phyloP scores from a whole-genome alignment of 2,888 invertebrate genomes.

The Andricus curvator region DNA sequence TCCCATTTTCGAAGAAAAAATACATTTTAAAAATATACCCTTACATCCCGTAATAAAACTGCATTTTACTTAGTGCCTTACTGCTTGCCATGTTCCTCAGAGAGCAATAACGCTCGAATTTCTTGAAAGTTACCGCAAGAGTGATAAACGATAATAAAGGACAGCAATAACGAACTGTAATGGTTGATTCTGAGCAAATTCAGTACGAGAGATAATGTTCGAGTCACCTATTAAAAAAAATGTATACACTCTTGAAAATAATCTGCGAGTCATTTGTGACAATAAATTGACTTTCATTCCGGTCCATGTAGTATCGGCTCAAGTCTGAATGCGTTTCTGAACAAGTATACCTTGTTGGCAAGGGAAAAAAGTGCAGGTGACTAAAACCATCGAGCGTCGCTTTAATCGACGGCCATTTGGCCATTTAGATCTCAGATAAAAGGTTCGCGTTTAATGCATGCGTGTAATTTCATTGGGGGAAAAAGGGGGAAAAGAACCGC shows the following conservation, averaged over 20 bases:
- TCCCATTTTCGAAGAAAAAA: no score
- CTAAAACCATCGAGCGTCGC: constrained; percentile 51
- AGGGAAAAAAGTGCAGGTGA: constrained; percentile 48
- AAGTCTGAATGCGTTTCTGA: constrained; percentile 4
- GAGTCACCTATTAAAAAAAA: constrained; percentile 14
- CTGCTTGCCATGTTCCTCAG: neutral
- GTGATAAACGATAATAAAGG: constrained; percentile 11
- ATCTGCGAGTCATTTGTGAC: constrained; percentile 32
- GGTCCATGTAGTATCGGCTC: constrained; percentile 7
- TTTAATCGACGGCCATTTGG: constrained; percentile 42
- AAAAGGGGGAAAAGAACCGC: constrained; percentile 44
- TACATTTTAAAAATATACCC: neutral
- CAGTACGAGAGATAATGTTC: constrained; percentile 50
- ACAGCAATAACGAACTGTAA: constrained; percentile 19
- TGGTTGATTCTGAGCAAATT: constrained; percentile 20
- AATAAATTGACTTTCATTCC: constrained; percentile 33
- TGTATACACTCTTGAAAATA: constrained; percentile 22
- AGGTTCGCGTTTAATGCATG: constrained; percentile 49
- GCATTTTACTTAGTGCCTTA: neutral
- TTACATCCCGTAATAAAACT: neutral
- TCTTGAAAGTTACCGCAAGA: constrained; percentile 25
- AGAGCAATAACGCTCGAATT: constrained; percentile 29
- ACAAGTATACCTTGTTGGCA: neutral
- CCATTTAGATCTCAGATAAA: constrained; percentile 55
- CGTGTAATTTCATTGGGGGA: constrained; percentile 52